phyloP scores from a whole-genome alignment of 2,888 invertebrate genomes.

The Asteroscopus sphinx region DNA sequence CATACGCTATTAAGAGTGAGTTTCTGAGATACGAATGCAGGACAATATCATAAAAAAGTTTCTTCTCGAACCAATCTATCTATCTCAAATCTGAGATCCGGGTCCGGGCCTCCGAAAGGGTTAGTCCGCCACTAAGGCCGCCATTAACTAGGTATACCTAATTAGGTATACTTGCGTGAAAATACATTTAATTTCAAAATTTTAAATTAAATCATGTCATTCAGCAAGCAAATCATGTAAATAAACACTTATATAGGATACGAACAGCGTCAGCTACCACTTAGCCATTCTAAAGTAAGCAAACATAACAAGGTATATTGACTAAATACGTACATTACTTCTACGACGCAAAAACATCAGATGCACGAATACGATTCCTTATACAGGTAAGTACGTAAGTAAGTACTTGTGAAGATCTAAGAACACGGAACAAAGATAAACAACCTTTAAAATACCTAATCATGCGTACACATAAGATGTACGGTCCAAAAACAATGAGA shows the following conservation, averaged over 20 bases:
- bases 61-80: no score
- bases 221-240: constrained; percentile 14
- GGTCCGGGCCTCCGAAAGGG: no score
- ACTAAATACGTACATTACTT: constrained; percentile 35
- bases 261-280: constrained; percentile 30
- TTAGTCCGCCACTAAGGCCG: no score
- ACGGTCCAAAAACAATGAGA: not conserved
- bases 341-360: constrained; percentile 30
- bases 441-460: not conserved
- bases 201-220: constrained; percentile 7
- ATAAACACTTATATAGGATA: constrained; percentile 34
- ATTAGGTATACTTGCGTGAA: no score
- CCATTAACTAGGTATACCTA: no score
- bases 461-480: not conserved
- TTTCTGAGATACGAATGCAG: no score
- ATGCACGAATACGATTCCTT: constrained; percentile 2
- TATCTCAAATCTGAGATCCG: no score
- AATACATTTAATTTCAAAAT: no score
- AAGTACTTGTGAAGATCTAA: not conserved
- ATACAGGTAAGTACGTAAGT: not conserved
- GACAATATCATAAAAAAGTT: no score
- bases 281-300: constrained; percentile 37
- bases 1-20: no score
- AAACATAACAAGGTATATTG: constrained; percentile 50
- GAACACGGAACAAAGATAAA: constrained; percentile 9